These are phyloP conservation scores for Dicyrtomina minuta DNA, from an alignment of 2,888 invertebrate genomes.

Conservation along the genomic window DNA sequence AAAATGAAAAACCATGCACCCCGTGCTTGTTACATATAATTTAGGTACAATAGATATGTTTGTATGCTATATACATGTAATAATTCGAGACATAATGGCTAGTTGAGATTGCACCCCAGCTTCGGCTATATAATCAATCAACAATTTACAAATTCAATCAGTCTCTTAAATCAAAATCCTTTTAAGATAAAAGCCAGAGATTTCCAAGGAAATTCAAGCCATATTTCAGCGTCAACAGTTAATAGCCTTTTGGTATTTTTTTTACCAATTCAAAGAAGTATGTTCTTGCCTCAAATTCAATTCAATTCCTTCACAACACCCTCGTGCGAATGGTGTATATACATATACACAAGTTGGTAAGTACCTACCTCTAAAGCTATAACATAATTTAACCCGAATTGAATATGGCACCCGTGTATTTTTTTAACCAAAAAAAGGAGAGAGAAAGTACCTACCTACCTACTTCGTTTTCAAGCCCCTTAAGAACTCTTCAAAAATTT, in stretches of 20 bases:
- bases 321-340: background rate
- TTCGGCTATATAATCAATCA: too few relatives aligned
- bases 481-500: background rate
- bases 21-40: too few relatives aligned
- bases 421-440: background rate
- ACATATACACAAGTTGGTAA: background rate
- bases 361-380: background rate
- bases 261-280: background rate
- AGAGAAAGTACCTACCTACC: background rate
- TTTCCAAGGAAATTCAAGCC: background rate
- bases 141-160: too few relatives aligned
- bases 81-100: too few relatives aligned
- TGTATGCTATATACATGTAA: too few relatives aligned
- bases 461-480: background rate
- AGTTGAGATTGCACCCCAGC: too few relatives aligned
- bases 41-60: too few relatives aligned
- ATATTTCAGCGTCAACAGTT: slow-evolving; percentile 3
- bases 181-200: background rate
- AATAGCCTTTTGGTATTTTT: background rate
- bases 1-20: background rate
- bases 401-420: too few relatives aligned
- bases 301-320: background rate
- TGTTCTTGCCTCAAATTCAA: background rate
- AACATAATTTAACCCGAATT: background rate
- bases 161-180: background rate